Evolutionary conservation across 1,140 invertebrate genomes (phyloP), one percentile per base, ranked within the genome.

Genomic region (Daktulosphaira vitifoliae): DNA sequence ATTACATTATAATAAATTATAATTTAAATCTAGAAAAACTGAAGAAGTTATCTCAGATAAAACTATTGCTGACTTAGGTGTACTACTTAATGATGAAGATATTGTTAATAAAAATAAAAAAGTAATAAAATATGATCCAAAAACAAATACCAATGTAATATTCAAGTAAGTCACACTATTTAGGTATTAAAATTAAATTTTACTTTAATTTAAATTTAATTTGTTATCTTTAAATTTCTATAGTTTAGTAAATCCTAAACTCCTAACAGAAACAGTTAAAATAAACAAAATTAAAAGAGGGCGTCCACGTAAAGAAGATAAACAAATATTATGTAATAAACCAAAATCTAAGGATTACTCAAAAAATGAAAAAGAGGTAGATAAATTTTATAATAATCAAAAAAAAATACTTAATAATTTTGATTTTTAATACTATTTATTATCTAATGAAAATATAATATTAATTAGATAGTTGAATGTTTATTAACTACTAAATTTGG

Each of bases 141-240:
- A 15, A 20, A 62, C 56, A 15, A 25, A 62, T 26, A 48, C 56
- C 0, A 62, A 62, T 62, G 56, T 62, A n/a, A 48, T 62, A 15
- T 18, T 62, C 29, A n/a, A 62, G 56, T 62, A 62, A 62, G 56
- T 46, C 7, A 0, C n/a, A n/a, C n/a, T n/a, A n/a, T n/a, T n/a
- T n/a, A n/a, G n/a, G n/a, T n/a, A 37, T 7, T 37, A 37, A 37
- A 7, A 7, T 37, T 7, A 44, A 44, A 44, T 44, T 44, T 44
- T 16, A 44, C n/a, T n/a, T 44, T 44, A 37, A 37, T 13, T 37
- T 37, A 7, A 44, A n/a, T 44, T 16, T 44, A 44, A n/a, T 44
- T 16, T 16, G n/a, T 16, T n/a, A 33, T 6, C 11, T 33, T 33
- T 6, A 33, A 33, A 33, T 33, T 33, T 51, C 8, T 54, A 38